Percentiles rank a stretch among this genome's conserved stretches.
Evolutionary conservation across 2,113 vertebrate genomes (phyloP).

Genomic region (Leucosticte australis): DNA sequence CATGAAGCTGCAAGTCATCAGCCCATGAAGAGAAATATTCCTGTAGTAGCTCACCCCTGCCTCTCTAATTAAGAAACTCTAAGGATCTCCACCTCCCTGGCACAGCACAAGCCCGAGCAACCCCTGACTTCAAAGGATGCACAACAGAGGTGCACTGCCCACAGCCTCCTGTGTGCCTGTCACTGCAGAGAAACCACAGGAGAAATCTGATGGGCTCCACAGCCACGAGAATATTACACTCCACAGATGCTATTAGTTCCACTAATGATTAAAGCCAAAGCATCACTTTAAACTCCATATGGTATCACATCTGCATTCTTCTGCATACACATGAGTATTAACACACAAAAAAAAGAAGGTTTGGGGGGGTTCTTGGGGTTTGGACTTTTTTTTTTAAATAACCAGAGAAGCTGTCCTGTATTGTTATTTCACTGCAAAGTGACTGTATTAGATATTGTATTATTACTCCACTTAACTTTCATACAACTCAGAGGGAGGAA

Average conservation of each 20-base stretch:
- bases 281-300: not conserved
- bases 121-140: not conserved
- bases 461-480: not conserved
- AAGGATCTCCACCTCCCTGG: not conserved
- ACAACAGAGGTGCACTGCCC: not conserved
- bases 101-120: not conserved
- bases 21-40: not conserved
- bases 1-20: not conserved
- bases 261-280: not conserved
- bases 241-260: not conserved
- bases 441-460: not conserved
- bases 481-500: not conserved
- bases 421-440: not conserved
- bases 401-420: not conserved
- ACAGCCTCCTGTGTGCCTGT: not conserved
- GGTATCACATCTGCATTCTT: not conserved
- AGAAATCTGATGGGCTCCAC: not conserved
- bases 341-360: not conserved
- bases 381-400: not conserved
- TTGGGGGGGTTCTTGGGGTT: not conserved
- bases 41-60: not conserved
- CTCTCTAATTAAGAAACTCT: not conserved
- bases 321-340: not conserved
- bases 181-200: not conserved
- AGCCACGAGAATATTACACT: not conserved